Conservation (phyloP, 1,140 invertebrate genomes). For the Cotesia glomerata region DNA sequence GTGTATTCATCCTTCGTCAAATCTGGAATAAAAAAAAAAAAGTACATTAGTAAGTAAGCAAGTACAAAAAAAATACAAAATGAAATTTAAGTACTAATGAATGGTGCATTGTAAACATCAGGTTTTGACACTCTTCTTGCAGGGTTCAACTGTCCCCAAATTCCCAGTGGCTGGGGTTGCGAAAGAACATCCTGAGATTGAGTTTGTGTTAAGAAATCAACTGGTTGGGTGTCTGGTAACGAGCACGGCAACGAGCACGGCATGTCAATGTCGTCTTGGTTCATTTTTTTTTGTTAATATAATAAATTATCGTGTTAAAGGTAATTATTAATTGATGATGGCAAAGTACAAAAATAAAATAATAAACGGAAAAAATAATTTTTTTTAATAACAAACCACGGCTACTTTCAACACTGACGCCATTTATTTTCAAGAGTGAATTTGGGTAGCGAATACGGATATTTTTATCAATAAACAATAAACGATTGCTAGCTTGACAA, state of each 20-base stretch:
- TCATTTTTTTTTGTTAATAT: neutral
- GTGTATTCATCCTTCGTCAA: neutral
- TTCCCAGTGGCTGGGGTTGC: neutral
- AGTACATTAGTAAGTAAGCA: neutral
- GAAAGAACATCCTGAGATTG: slow-evolving; percentile 2
- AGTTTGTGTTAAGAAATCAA: slow-evolving; percentile 7
- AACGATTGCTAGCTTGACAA: too few relatives aligned
- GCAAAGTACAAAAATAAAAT: too few relatives aligned
- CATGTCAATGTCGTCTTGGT: neutral
- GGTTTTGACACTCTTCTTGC: neutral
- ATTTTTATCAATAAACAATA: too few relatives aligned
- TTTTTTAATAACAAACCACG: too few relatives aligned
- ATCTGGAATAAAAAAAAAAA: neutral
- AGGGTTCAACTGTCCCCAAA: slow-evolving; percentile 15
- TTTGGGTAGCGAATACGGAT: too few relatives aligned
- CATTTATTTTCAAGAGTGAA: too few relatives aligned
- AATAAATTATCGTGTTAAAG: too few relatives aligned
- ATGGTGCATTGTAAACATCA: neutral
- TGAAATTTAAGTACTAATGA: neutral
- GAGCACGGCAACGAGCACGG: neutral
- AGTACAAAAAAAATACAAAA: neutral
- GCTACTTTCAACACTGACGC: too few relatives aligned
- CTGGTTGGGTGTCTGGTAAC: slow-evolving; percentile 16
- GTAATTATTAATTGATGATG: too few relatives aligned
- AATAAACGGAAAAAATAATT: too few relatives aligned